Evolutionary conservation across 2,888 invertebrate species (phyloP).

Genomic region (Polyommatus icarus): DNA sequence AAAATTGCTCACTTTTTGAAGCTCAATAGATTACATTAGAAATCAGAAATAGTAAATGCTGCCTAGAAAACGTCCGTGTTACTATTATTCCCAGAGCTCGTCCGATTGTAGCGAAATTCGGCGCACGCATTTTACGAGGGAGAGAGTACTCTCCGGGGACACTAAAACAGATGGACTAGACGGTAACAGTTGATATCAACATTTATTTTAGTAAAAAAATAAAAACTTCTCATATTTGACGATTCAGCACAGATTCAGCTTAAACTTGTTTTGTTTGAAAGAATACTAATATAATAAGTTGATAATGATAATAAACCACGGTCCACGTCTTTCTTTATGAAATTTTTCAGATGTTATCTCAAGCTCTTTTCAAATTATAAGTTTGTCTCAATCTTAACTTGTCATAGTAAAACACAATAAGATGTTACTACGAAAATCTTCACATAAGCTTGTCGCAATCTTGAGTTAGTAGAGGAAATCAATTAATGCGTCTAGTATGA

Average conservation of each 20-base stretch:
- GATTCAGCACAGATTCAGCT: background rate
- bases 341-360: background rate
- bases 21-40: too few relatives aligned
- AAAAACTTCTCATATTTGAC: background rate
- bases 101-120: background rate
- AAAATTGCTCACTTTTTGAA: background rate
- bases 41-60: background rate
- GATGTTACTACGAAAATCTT: background rate
- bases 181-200: background rate
- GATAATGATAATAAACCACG: background rate
- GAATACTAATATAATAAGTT: background rate
- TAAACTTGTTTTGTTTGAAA: background rate
- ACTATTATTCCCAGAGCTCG: background rate
- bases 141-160: background rate
- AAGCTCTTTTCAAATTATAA: background rate
- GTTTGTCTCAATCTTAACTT: background rate
- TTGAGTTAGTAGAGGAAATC: background rate
- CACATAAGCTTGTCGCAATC: background rate
- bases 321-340: too few relatives aligned
- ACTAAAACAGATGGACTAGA: background rate
- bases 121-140: slow-evolving; percentile 2
- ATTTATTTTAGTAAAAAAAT: background rate
- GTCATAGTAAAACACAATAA: background rate
- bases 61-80: background rate
- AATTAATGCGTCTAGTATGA: background rate